A percentile compares a stretch with the other conserved stretches of the same genome.
phyloP scores from a whole-genome alignment of 2,797 vertebrate species.

The Mus minutoides region DNA sequence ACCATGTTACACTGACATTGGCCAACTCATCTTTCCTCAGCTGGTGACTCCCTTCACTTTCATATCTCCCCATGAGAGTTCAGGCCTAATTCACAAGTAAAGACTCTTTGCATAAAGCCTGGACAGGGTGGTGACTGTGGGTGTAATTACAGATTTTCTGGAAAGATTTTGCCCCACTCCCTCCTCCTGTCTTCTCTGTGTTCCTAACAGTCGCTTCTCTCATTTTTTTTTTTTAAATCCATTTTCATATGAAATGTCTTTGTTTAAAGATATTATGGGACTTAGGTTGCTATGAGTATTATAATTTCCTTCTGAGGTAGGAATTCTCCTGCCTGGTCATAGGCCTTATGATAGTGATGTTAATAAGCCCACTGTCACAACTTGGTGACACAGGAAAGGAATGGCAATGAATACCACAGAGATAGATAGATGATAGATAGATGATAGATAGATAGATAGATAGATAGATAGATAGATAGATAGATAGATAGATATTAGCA shows the following conservation, averaged over 20 bases:
- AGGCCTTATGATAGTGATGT: background rate
- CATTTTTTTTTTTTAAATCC: background rate
- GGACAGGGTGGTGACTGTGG: background rate
- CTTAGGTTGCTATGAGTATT: background rate
- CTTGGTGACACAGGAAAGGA: background rate
- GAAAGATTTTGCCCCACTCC: background rate
- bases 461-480: too few species aligned
- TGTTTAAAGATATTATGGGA: background rate
- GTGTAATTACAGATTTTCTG: conserved; percentile 2
- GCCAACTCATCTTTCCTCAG: background rate
- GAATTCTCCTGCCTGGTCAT: background rate
- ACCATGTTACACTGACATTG: background rate
- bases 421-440: too few species aligned
- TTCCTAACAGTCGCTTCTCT: background rate
- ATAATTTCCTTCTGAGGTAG: background rate
- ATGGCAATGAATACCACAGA: background rate
- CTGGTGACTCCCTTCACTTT: background rate
- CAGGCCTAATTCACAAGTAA: background rate
- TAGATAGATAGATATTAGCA: background rate
- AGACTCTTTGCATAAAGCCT: conserved; percentile 1
- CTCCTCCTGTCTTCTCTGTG: background rate
- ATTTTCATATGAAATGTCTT: background rate
- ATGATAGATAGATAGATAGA: too few species aligned
- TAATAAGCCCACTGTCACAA: background rate
- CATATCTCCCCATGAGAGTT: background rate